Conservation (phyloP, 2,888 invertebrate species). For the Drosophila prostipennis region DNA sequence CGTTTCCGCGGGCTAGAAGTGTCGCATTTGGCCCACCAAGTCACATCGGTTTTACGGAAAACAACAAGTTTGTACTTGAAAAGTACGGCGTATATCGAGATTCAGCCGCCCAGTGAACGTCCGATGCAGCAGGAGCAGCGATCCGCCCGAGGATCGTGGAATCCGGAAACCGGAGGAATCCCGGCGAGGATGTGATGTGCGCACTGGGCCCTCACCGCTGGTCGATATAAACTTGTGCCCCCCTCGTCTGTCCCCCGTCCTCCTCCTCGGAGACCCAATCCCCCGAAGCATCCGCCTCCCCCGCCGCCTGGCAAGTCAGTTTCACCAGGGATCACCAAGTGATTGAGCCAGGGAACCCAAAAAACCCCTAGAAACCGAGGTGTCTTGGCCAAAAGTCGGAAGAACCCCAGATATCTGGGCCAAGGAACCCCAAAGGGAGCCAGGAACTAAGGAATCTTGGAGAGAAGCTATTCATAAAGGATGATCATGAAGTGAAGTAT, state of each 20-base stretch:
- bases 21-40: too few relatives aligned
- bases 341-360: not conserved
- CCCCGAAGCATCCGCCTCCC: too few relatives aligned
- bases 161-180: slow-evolving; percentile 15
- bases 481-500: not conserved
- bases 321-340: not conserved
- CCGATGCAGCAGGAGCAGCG: slow-evolving; percentile 23
- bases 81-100: slow-evolving; percentile 13
- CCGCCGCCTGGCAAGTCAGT: not conserved
- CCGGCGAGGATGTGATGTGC: slow-evolving; percentile 53
- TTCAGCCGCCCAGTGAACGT: slow-evolving; percentile 4
- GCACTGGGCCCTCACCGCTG: slow-evolving; percentile 60
- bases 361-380: not conserved
- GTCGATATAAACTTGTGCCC: slow-evolving; percentile 54
- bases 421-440: too few relatives aligned
- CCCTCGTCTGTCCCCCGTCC: not conserved
- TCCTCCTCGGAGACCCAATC: not conserved
- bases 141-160: slow-evolving; percentile 4
- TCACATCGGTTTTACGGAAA: not conserved
- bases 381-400: too few relatives aligned
- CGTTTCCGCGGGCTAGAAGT: too few relatives aligned
- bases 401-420: too few relatives aligned
- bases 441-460: too few relatives aligned
- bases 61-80: slow-evolving; percentile 6
- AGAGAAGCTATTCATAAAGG: too few relatives aligned